Evolutionary conservation across 2,888 invertebrate genomes (phyloP), one percentile per base, ranked within the genome.

Genomic region (Clostera curtula): DNA sequence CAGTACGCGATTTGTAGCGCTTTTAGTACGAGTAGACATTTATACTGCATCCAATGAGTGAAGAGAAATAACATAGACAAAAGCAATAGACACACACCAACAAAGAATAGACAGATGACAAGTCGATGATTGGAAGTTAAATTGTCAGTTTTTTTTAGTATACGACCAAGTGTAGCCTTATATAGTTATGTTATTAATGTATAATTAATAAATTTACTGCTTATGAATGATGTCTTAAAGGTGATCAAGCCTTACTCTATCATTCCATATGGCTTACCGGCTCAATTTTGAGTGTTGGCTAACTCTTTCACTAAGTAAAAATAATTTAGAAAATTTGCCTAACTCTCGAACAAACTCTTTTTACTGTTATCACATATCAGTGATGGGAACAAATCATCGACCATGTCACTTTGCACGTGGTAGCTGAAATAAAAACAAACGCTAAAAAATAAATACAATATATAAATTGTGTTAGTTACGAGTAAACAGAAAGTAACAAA

Each of bases 351-450:
- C 48, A 71, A 70, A 62, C 56, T 70, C 70, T 59, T 56, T 54
- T 70, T 58, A 60, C 88, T 74, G 62, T 87, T 89, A 73, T 75
- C 69, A 58, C 66, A 50, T 63, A 69, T 73, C 63, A 62, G 41
- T 59, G 68, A 63, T 54, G 95, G 95, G 87, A 95, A 95, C 82
- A 94, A 90, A 85, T 94, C 94, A 90, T 95, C 93, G 86, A 95
- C 93, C 86, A 92, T 91, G 88, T 91, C 88, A 87, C 93, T 93
- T 87, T 95, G 95, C 87, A 93, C 93, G 86, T 91, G 87, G 89
- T 95, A 95, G 87, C 95, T 95, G 92, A 82, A 92, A 91, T 88
- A 88, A 87, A 85, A 89, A 86, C 77, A 66, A n/a, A n/a, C n/a
- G n/a, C n/a, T 62, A 40, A 15, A 51, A 46, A 51, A 54, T 53